A percentile compares a stretch with the other conserved stretches of the same genome.
Evolutionary conservation across 2,888 invertebrate genomes (phyloP).

Genomic region (Eurytoma adleriae): DNA sequence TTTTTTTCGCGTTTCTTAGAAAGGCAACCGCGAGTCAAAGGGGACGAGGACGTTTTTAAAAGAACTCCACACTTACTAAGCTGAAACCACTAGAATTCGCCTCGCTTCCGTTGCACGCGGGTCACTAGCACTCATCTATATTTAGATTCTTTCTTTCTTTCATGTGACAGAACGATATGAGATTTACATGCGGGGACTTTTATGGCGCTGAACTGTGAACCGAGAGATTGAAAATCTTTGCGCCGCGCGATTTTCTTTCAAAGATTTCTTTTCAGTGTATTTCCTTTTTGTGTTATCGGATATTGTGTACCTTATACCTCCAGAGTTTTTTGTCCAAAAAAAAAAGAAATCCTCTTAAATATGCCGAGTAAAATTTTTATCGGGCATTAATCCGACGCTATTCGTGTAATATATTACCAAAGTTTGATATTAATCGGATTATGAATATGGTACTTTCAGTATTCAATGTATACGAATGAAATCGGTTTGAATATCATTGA

Average conservation of each 20-base stretch:
- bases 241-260: slow-evolving; percentile 13
- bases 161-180: slow-evolving; percentile 42
- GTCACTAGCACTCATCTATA: slow-evolving; percentile 62
- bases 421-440: too few species aligned
- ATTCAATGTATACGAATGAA: too few species aligned
- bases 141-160: slow-evolving; percentile 63
- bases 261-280: slow-evolving; percentile 15
- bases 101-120: slow-evolving; percentile 63
- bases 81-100: slow-evolving; percentile 66
- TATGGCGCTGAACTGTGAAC: slow-evolving; percentile 41
- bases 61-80: slow-evolving; percentile 26
- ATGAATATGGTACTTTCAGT: too few species aligned
- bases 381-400: too few species aligned
- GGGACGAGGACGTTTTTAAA: slow-evolving; percentile 39
- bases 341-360: not conserved
- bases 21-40: slow-evolving; percentile 26
- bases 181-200: slow-evolving; percentile 50
- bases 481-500: too few species aligned
- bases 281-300: slow-evolving; percentile 16
- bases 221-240: slow-evolving; percentile 46
- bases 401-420: too few species aligned
- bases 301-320: not conserved
- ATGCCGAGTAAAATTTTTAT: too few species aligned
- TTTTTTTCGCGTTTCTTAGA: slow-evolving; percentile 27
- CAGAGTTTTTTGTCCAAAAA: too few species aligned